A percentile compares a stretch with the other conserved stretches of the same genome.
Conservation (phyloP, 2,797 vertebrate genomes). For the Rhynchonycteris naso region DNA sequence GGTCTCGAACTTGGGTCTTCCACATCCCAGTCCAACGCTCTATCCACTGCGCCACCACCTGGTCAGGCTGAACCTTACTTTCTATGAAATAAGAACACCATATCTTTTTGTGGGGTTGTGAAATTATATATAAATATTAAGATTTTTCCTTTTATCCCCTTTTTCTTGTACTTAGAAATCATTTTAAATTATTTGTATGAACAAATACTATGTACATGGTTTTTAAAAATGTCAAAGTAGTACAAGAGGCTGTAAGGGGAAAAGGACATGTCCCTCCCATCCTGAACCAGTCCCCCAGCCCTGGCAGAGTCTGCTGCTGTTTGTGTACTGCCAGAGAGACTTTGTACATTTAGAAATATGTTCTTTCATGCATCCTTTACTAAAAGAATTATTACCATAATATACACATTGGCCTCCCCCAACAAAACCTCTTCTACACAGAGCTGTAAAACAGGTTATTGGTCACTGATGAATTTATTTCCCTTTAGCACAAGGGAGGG, state of each 20-base stretch:
- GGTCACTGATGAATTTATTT: background rate
- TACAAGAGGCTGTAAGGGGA: background rate
- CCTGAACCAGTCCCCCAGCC: background rate
- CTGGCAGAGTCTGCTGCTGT: background rate
- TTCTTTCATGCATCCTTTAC: background rate
- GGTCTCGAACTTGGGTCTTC: too few species aligned
- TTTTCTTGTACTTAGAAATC: background rate
- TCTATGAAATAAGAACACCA: background rate
- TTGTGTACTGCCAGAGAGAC: background rate
- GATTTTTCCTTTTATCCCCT: background rate
- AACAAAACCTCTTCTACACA: background rate
- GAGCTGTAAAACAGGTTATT: background rate
- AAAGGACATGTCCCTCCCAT: background rate
- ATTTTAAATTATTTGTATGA: constrained; percentile 29
- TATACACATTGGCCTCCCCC: background rate
- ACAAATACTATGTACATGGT: background rate
- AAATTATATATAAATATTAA: background rate
- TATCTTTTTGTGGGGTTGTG: background rate
- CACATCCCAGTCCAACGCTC: too few species aligned
- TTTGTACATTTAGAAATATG: background rate
- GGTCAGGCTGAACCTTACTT: background rate
- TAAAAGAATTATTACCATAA: background rate
- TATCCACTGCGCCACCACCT: too few species aligned
- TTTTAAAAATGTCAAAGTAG: background rate
- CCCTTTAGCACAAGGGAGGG: background rate